Conservation (phyloP, 2,113 vertebrate species). For the Pholis gunnellus region DNA sequence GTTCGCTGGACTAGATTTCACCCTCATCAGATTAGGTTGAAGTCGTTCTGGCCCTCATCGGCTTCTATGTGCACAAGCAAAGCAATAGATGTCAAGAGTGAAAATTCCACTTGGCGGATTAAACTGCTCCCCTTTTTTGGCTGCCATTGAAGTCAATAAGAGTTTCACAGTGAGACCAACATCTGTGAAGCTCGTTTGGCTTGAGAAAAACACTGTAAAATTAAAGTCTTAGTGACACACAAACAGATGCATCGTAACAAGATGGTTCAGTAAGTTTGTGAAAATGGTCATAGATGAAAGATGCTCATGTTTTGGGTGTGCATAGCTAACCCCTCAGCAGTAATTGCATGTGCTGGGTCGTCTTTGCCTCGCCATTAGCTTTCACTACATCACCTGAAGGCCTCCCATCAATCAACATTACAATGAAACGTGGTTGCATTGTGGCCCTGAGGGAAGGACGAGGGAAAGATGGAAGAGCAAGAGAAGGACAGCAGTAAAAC, state of each 20-base stretch:
- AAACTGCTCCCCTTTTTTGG: neutral
- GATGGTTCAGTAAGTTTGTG: neutral
- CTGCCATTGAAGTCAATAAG: neutral
- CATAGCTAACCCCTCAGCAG: neutral
- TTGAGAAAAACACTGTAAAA: neutral
- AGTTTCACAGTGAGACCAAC: neutral
- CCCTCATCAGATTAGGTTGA: neutral
- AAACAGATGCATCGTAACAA: neutral
- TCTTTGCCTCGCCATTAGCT: slow-evolving; percentile 36
- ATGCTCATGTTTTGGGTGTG: neutral
- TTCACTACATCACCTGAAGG: slow-evolving; percentile 46
- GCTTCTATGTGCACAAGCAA: neutral
- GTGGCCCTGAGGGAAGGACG: slow-evolving; percentile 35
- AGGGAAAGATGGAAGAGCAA: slow-evolving; percentile 15
- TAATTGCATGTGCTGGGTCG: neutral
- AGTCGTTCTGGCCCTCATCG: neutral
- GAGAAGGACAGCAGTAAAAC: slow-evolving; percentile 35
- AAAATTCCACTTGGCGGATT: neutral
- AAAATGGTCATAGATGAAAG: neutral
- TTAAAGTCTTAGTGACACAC: neutral
- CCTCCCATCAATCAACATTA: slow-evolving; percentile 56
- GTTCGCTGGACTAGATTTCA: neutral
- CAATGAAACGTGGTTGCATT: slow-evolving; percentile 32
- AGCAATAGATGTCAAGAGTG: neutral
- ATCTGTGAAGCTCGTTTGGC: neutral